A percentile compares a stretch with the other conserved stretches of the same genome.
phyloP scores from a whole-genome alignment of 1,140 invertebrate genomes.

The Solenopsis fugax region DNA sequence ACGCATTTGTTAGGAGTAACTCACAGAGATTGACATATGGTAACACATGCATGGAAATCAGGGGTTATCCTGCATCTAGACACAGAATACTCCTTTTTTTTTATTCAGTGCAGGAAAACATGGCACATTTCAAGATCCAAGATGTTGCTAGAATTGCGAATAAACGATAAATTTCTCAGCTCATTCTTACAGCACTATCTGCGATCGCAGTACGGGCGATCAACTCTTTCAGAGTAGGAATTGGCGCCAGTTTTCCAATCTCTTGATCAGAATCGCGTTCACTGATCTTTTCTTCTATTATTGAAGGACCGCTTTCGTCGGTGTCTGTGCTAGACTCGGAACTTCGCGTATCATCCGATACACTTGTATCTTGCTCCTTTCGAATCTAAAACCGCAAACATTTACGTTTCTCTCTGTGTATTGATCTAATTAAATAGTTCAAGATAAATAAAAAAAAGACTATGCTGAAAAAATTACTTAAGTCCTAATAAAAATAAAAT shows the following conservation, averaged over 20 bases:
- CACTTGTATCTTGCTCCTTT: neutral
- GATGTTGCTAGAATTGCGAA: neutral
- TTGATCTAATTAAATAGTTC: neutral
- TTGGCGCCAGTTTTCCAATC: conserved; percentile 55
- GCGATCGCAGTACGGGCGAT: neutral
- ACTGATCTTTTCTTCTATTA: neutral
- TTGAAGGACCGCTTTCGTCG: neutral
- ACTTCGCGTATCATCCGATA: neutral
- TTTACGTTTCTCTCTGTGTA: neutral
- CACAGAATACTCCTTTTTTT: neutral
- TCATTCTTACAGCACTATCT: conserved; percentile 34
- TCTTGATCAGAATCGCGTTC: neutral
- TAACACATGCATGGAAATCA: too few relatives aligned
- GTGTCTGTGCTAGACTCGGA: neutral
- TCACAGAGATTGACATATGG: too few relatives aligned
- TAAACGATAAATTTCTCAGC: neutral
- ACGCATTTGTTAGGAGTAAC: too few relatives aligned
- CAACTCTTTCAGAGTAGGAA: conserved; percentile 58
- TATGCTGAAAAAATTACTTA: conserved; percentile 3
- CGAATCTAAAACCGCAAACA: conserved; percentile 19
- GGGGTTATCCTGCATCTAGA: neutral
- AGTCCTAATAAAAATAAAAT: conserved; percentile 20
- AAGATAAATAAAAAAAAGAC: neutral
- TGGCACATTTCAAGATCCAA: conserved; percentile 1
- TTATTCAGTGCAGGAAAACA: neutral